phyloP scores from a whole-genome alignment of 2,113 vertebrate genomes.

The Hypocryptadius cinnamomeus region DNA sequence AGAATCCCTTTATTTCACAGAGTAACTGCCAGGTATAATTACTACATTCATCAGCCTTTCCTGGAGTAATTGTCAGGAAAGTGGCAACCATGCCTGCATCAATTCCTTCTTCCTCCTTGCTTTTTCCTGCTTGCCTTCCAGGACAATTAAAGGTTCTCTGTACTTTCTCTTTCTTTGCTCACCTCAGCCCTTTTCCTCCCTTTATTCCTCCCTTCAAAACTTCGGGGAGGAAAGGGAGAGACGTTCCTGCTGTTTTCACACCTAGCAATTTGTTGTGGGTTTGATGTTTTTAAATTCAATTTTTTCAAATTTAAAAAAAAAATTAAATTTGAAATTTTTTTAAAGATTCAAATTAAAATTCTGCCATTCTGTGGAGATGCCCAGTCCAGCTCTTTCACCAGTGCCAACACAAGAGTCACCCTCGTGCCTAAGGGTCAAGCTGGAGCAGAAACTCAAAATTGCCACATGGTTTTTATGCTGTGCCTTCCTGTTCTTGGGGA shows the following conservation, averaged over 20 bases:
- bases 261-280: not conserved
- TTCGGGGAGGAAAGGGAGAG: not conserved
- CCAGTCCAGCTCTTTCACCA: not conserved
- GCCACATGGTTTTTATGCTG: not conserved
- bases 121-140: not conserved
- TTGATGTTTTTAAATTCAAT: not conserved
- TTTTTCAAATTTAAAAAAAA: not conserved
- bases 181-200: not conserved
- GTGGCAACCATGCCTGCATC: not conserved
- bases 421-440: not conserved
- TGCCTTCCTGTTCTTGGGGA: constrained; percentile 16
- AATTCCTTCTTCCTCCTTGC: not conserved
- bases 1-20: not conserved
- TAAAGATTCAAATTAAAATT: not conserved
- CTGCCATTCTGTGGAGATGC: not conserved
- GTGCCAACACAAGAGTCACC: not conserved
- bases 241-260: no score
- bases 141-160: not conserved
- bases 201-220: not conserved
- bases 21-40: constrained; percentile 27
- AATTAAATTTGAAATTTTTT: not conserved
- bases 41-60: constrained; percentile 29
- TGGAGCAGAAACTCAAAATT: not conserved
- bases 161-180: not conserved
- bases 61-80: constrained; percentile 37